Base-by-base conservation (phyloP, 2,888 invertebrate genomes). In the Scelioninae gen. 1 region DNA sequence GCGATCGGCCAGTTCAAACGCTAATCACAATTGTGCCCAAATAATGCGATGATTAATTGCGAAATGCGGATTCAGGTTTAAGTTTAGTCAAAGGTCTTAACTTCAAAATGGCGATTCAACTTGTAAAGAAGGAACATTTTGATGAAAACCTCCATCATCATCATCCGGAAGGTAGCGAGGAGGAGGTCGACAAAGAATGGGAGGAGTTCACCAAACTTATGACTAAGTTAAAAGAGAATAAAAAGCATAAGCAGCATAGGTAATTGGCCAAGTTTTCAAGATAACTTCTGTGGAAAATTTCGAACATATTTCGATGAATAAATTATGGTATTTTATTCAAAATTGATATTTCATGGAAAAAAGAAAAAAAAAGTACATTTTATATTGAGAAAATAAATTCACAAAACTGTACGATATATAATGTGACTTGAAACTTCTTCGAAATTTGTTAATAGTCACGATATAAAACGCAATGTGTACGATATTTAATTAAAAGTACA, bases 141-240 rank as follows among this genome's bases (percentile, higher is more conserved):
- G 90, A 90, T 71, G 91, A 91, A 60, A 88, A 76, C 34, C 88
- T 90, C 23, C 89, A 88, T 16, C 88, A 90, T 60, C 85, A 84
- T 66, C 90, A 91, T 85, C 93, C 93, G 55, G 94, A 93, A 83
- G 93, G 93, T 15, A 93, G 93, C 85, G 92, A 93, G 83, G 93
- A 93, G 83, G 93, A 93, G 47, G 93, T 93, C 16, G 94, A 94
- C 87, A 93, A 93, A 85, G 94, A 94, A 89, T 94, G 94, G 94
- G 94, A 94, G 78, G 94, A 94, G 87, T 94, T 94, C 86, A 93
- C 93, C 13, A 93, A 93, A 84, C 89, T 94, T 40, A 92, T 94
- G 89, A 92, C 93, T 51, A 93, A 93, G 86, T 93, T 93, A 84
- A 90, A 90, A 83, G 90, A 90, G 79, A 92, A 89, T 81, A 92